A percentile compares a stretch with the other conserved stretches of the same genome.
These are phyloP conservation scores for Trichoplusia ni DNA, from an alignment of 1,140 invertebrate genomes.

Conservation along the genomic window DNA sequence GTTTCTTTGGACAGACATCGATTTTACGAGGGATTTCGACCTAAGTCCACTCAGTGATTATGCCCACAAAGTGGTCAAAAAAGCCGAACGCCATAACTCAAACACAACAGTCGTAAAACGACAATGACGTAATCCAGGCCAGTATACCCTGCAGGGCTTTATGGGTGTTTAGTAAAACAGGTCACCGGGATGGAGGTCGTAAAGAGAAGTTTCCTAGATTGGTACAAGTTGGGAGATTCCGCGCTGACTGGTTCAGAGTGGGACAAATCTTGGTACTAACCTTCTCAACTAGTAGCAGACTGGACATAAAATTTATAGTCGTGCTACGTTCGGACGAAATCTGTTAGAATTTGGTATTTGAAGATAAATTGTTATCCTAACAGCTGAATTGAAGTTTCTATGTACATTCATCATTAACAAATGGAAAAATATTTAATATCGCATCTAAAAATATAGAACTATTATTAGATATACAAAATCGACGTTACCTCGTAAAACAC, in stretches of 20 bases:
- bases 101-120: slow-evolving; percentile 50
- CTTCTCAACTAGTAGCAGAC: too few species aligned
- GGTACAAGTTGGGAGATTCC: slow-evolving; percentile 26
- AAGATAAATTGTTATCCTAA: too few species aligned
- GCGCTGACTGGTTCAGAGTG: not conserved
- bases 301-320: too few species aligned
- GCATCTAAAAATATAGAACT: too few species aligned
- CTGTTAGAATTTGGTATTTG: too few species aligned
- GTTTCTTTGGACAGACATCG: slow-evolving; percentile 6
- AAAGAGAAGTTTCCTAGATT: slow-evolving; percentile 40
- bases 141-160: slow-evolving; percentile 49
- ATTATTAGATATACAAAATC: too few species aligned
- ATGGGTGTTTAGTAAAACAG: slow-evolving; percentile 55
- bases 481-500: too few species aligned
- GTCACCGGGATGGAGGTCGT: slow-evolving; percentile 52
- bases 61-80: slow-evolving; percentile 28
- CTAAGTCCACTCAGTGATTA: slow-evolving; percentile 21
- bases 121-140: slow-evolving; percentile 53
- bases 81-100: slow-evolving; percentile 37
- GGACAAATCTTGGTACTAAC: too few species aligned
- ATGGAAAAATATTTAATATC: too few species aligned
- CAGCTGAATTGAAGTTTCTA: too few species aligned
- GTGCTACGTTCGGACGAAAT: too few species aligned
- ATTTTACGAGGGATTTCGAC: slow-evolving; percentile 22
- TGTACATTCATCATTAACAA: too few species aligned